Percentiles rank a stretch among this genome's conserved stretches.
These are phyloP conservation scores for Odontocolon sp. DNA, from an alignment of 2,888 invertebrate species.

Conservation along the genomic window DNA sequence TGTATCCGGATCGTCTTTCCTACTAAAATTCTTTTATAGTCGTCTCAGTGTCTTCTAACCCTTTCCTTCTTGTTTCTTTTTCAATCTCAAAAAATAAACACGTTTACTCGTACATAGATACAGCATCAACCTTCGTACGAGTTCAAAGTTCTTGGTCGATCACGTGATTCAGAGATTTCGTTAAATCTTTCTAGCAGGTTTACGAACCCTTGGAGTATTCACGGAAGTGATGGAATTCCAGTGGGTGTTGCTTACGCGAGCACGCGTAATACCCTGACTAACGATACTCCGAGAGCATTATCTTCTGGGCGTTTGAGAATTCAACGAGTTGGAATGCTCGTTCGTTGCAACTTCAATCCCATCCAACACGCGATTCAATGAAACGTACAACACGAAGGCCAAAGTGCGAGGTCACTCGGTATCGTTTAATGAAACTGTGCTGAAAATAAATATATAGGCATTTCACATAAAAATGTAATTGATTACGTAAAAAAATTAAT, in stretches of 20 bases:
- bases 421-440: no score
- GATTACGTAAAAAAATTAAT: no score
- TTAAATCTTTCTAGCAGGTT: slow-evolving; percentile 1
- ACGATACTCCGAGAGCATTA: slow-evolving; percentile 56
- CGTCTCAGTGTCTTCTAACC: background rate
- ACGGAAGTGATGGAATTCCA: background rate
- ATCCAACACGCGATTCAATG: no score
- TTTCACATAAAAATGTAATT: no score
- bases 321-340: slow-evolving; percentile 22
- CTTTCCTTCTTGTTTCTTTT: background rate
- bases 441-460: no score
- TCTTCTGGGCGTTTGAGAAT: slow-evolving; percentile 29
- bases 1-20: slow-evolving; percentile 19
- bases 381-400: no score
- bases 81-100: background rate
- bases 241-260: slow-evolving; percentile 32
- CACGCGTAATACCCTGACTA: slow-evolving; percentile 65
- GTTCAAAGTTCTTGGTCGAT: slow-evolving; percentile 49
- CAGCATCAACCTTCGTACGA: background rate
- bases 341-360: slow-evolving; percentile 5
- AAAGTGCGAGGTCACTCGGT: no score
- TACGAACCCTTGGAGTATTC: background rate
- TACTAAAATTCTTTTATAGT: slow-evolving; percentile 24
- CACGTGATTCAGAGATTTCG: slow-evolving; percentile 44
- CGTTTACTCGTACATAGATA: no score